Conservation (phyloP, 2,113 vertebrate species). For the Archilochus colubris region DNA sequence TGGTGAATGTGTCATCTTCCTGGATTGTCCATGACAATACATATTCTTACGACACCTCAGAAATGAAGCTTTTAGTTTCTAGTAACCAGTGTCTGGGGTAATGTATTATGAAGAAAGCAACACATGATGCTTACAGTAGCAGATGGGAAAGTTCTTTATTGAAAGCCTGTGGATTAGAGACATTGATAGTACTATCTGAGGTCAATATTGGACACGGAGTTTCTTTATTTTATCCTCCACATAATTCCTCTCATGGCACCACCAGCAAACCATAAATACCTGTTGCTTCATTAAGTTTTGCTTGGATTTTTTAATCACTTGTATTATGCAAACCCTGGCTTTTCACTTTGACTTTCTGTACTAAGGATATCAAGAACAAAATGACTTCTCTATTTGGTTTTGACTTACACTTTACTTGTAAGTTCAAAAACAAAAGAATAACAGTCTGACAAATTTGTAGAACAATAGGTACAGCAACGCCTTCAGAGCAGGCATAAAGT, state of each 20-base stretch:
- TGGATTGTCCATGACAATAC: not conserved
- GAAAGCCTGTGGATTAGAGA: not conserved
- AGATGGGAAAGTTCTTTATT: not conserved
- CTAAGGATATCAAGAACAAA: slow-evolving; percentile 27
- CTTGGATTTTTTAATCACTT: not conserved
- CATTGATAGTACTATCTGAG: not conserved
- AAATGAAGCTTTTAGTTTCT: not conserved
- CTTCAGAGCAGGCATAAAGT: slow-evolving; percentile 56
- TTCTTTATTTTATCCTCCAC: not conserved
- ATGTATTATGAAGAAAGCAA: not conserved
- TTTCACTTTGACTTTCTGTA: slow-evolving; percentile 2
- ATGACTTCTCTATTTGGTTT: slow-evolving; percentile 26
- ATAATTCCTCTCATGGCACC: not conserved
- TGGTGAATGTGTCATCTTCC: not conserved
- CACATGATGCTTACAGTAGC: not conserved
- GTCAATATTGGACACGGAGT: not conserved
- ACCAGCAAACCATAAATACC: not conserved
- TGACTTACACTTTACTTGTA: slow-evolving; percentile 15
- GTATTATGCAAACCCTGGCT: not conserved
- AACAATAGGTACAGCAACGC: slow-evolving; percentile 58
- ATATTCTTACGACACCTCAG: not conserved
- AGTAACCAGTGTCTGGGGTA: not conserved
- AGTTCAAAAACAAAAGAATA: slow-evolving; percentile 10
- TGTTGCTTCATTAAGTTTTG: not conserved
- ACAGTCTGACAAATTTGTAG: slow-evolving; percentile 42